Evolutionary conservation across 2,888 invertebrate species (phyloP).

Genomic region (Cataglyphis altisquamis): DNA sequence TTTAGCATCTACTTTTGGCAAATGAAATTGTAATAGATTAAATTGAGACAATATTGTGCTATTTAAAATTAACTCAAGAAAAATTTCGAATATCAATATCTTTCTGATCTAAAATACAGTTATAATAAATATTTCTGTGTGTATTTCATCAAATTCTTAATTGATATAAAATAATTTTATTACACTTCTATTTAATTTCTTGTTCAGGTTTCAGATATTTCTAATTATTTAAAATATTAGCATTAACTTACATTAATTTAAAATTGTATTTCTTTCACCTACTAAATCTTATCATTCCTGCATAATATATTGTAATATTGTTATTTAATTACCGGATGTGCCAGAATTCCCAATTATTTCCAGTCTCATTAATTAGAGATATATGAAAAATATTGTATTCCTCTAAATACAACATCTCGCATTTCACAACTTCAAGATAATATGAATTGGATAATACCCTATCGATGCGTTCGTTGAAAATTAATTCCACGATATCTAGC

Average conservation of each 20-base stretch:
- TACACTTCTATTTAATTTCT: not conserved
- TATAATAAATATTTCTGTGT: not conserved
- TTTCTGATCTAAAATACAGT: not conserved
- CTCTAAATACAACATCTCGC: too few species aligned
- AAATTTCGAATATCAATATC: not conserved
- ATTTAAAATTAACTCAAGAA: not conserved
- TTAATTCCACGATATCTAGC: not conserved
- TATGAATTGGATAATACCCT: not conserved
- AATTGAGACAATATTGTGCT: not conserved
- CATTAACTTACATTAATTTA: not conserved
- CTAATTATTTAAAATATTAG: not conserved
- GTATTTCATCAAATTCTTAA: not conserved
- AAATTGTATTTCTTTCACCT: not conserved
- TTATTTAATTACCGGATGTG: not conserved
- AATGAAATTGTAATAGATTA: slow-evolving; percentile 7
- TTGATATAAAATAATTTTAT: not conserved
- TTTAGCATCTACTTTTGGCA: not conserved
- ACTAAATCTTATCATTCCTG: not conserved
- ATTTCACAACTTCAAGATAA: not conserved
- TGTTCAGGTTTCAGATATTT: not conserved
- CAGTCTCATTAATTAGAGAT: not conserved
- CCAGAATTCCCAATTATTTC: too few species aligned
- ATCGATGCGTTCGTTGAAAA: not conserved
- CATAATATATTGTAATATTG: not conserved
- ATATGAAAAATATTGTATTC: not conserved